Conservation (phyloP, 2,888 invertebrate species). For the Drosophila incognita region DNA sequence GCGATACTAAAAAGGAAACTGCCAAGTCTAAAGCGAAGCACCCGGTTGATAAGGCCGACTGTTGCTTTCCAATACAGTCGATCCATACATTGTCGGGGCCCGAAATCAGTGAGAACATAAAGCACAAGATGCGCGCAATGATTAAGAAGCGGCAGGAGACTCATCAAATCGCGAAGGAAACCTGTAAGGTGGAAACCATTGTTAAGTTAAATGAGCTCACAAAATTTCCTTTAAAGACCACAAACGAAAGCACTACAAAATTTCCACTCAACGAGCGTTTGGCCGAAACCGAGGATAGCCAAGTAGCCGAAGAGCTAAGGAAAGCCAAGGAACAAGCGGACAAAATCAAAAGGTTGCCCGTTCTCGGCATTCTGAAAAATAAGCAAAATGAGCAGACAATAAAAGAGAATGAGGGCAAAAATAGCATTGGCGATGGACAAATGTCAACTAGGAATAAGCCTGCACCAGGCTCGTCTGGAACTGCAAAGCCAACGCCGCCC, state of each 20-base stretch:
- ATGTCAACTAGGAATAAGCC: not conserved
- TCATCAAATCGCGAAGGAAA: not conserved
- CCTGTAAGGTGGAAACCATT: not conserved
- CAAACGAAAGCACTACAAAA: not conserved
- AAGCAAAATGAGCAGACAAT: not conserved
- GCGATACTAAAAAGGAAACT: not conserved
- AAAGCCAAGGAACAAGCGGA: conserved; percentile 6
- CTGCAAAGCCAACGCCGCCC: not conserved
- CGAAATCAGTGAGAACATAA: not conserved
- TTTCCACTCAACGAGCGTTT: conserved; percentile 38
- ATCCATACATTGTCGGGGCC: not conserved
- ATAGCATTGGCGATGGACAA: not conserved
- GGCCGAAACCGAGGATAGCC: conserved; percentile 40
- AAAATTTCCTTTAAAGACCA: conserved; percentile 19
- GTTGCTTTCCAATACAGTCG: not conserved
- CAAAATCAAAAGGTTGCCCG: not conserved
- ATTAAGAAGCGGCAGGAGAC: not conserved
- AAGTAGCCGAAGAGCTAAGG: conserved; percentile 18
- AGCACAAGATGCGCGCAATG: not conserved
- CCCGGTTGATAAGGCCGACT: not conserved
- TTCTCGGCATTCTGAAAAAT: not conserved
- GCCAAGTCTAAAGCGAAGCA: not conserved
- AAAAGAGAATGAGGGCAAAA: not conserved
- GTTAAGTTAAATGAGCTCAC: not conserved
- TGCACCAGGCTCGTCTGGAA: not conserved